Percentiles rank a stretch among this genome's conserved stretches.
These are phyloP conservation scores for Trachops cirrhosus DNA, from an alignment of 2,797 vertebrate genomes.

Conservation along the genomic window DNA sequence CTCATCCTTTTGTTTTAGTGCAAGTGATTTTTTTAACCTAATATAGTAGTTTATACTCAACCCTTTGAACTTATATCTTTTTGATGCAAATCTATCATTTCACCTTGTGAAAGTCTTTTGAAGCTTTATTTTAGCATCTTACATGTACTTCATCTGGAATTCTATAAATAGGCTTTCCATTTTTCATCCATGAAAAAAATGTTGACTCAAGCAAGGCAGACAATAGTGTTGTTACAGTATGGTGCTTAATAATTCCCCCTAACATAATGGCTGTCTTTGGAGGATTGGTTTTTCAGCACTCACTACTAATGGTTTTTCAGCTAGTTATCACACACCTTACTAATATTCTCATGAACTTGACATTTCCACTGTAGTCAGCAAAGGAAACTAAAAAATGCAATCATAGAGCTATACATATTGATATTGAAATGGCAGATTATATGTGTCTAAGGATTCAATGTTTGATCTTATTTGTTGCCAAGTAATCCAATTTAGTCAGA, in stretches of 20 bases:
- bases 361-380: not conserved
- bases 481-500: not conserved
- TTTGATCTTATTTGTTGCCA: conserved; percentile 40
- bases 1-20: not conserved
- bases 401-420: not conserved
- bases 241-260: not conserved
- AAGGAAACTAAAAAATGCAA: not conserved
- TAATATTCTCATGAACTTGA: not conserved
- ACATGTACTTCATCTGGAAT: not conserved
- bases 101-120: not conserved
- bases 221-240: not conserved
- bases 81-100: not conserved
- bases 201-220: not conserved
- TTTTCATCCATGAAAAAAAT: not conserved
- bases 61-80: not conserved
- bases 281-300: not conserved
- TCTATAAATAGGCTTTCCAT: not conserved
- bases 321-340: not conserved
- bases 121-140: not conserved
- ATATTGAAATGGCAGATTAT: not conserved
- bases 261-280: not conserved
- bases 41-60: not conserved
- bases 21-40: not conserved
- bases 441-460: not conserved
- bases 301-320: not conserved